Evolutionary conservation across 2,113 vertebrate species (phyloP), one percentile per base, ranked within the genome.

Genomic region (Engystomops pustulosus): DNA sequence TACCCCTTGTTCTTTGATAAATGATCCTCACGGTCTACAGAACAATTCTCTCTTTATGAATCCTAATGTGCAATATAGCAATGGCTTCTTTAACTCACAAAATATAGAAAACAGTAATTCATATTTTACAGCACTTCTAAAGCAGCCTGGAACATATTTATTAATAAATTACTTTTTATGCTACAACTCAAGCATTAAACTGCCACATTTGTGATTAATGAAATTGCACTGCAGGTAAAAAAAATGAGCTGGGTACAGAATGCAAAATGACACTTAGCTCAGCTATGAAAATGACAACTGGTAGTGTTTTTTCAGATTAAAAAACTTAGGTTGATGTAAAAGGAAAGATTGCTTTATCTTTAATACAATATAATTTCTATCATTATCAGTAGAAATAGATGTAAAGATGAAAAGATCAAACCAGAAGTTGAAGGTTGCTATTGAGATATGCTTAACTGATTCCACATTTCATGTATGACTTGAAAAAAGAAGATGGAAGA

Each of bases 131-230:
- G 70, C 14, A 55, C 89, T 86, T 87, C 80, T 89, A 85, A 89
- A 0, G 1, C 3, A 89, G 84, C 85, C 85, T 89, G 71, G 82
- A 90, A 91, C 44, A 89, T 79, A 89, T 88, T 91, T 88, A 91
- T 91, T 91, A 89, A 91, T 90, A 87, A 87, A 87, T 89, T 90
- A 86, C 44, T 87, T 86, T 86, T 90, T 88, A 89, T 91, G 53
- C 34, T 88, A n/a, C 55, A 88, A 87, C 86, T 75, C 81, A 89
- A 89, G 85, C 84, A 87, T 86, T 89, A 88, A 90, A 80, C 86
- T 90, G 89, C 85, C 89, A 87, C 77, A 80, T 3, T 70, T 88
- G 72, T 89, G 87, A 92, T 91, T 90, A 92, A 90, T 82, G 88
- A 80, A 87, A 80, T 68, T 87, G 25, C 32, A 83, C 81, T 88